Base-by-base conservation (phyloP, 2,113 vertebrate species). In the Colistium nudipinnis region DNA sequence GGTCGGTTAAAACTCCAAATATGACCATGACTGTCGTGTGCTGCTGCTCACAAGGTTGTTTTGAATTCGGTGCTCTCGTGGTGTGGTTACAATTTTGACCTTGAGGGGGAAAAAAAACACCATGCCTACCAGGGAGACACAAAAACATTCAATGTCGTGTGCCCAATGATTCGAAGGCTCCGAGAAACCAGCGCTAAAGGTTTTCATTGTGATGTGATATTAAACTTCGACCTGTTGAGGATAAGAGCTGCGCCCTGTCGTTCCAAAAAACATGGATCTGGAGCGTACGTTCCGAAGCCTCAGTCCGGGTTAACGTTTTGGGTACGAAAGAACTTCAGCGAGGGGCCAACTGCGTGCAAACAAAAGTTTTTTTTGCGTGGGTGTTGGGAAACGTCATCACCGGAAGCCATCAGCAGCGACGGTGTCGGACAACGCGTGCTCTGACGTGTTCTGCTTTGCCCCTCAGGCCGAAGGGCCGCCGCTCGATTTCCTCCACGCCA, bases 401-500 rank as follows among this genome's bases (percentile, higher is more conserved):
- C n/a, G n/a, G n/a, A n/a, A n/a, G n/a, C n/a, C n/a, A n/a, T n/a
- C n/a, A n/a, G n/a, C n/a, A n/a, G n/a, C n/a, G n/a, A n/a, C n/a
- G n/a, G n/a, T n/a, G n/a, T n/a, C n/a, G n/a, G n/a, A 45, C 35
- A 54, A 25, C 16, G 1, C n/a, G 13, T 43, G 38, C 39, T 44
- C 38, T 24, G 47, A 41, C 78, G 52, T 52, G 44, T 55, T 43
- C 0, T 48, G 60, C 33, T 65, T 48, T 48, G 30, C n/a, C 47
- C 27, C 27, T 33, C 4, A 4, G 19, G 9, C 64, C 44, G 61
- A 62, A 52, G 30, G 33, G 25, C 28, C 25, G 12, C 7, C 63
- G 53, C 4, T 33, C 31, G 57, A 45, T 71, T 35, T 48, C 38
- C 52, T 54, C 12, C 28, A 43, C 0, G 4, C 12, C 5, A 27